Evolutionary conservation across 2,113 vertebrate genomes (phyloP).

Genomic region (Bujurquina vittata): DNA sequence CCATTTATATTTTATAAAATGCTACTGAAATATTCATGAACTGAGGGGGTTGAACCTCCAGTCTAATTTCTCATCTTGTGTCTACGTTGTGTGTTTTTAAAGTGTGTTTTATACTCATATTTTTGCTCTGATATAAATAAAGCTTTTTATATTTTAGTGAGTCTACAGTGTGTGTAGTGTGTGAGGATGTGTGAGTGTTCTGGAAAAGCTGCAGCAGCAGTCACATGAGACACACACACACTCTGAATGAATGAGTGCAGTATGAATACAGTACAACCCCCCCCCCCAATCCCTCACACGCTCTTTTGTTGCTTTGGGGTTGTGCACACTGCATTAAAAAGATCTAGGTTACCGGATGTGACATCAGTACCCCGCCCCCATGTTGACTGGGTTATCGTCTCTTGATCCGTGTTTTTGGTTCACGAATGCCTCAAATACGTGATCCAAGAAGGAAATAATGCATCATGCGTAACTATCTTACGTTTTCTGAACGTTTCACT

Average conservation of each 20-base stretch:
- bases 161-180: not conserved
- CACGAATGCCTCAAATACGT: not conserved
- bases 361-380: slow-evolving; percentile 39
- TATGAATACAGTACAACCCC: slow-evolving; percentile 29
- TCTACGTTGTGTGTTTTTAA: not conserved
- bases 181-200: slow-evolving; percentile 16
- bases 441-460: not conserved
- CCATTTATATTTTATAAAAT: not conserved
- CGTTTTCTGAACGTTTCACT: not conserved
- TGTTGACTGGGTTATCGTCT: not conserved
- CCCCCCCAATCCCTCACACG: slow-evolving; percentile 20
- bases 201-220: slow-evolving; percentile 37
- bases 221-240: slow-evolving; percentile 48
- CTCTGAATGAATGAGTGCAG: slow-evolving; percentile 40
- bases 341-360: slow-evolving; percentile 72
- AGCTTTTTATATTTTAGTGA: not conserved
- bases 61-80: not conserved
- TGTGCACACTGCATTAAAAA: slow-evolving; percentile 18
- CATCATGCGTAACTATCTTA: accelerated
- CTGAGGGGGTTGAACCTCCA: not conserved
- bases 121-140: slow-evolving; percentile 39
- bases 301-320: slow-evolving; percentile 48
- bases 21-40: not conserved
- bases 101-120: not conserved
- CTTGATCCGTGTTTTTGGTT: accelerated